Evolutionary conservation across 2,113 vertebrate species (phyloP).

Genomic region (Pyrgilauda ruficollis): DNA sequence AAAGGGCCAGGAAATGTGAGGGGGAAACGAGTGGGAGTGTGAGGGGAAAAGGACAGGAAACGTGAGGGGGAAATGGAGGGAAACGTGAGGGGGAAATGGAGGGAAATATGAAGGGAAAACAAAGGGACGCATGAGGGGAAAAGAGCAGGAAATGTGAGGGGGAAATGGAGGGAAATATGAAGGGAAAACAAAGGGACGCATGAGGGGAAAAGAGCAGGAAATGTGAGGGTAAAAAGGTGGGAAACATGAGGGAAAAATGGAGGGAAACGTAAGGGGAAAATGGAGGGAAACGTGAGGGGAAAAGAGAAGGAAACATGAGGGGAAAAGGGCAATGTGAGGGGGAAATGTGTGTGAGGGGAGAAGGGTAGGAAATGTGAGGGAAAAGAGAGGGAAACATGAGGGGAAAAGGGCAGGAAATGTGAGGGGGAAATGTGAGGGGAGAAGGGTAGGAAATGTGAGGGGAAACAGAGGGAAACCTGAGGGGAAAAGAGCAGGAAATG

Average conservation of each 20-base stretch:
- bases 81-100: background rate
- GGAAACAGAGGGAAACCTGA: too few relatives aligned
- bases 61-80: background rate
- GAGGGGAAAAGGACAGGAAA: background rate
- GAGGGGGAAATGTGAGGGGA: background rate
- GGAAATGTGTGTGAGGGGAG: background rate
- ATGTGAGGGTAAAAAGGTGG: too few relatives aligned
- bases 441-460: too few relatives aligned
- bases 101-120: background rate
- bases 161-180: background rate
- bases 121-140: background rate
- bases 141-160: too few relatives aligned
- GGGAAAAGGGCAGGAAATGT: background rate
- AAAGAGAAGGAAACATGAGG: background rate
- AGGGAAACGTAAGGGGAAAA: background rate
- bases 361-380: background rate
- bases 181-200: too few relatives aligned
- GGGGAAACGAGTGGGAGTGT: too few relatives aligned
- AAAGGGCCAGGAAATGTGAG: background rate
- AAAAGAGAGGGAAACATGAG: background rate
- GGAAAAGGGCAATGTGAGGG: background rate
- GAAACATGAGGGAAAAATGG: background rate
- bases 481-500: fast-evolving
- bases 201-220: too few relatives aligned
- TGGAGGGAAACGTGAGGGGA: fast-evolving